Evolutionary conservation across 2,797 vertebrate species (phyloP).

Genomic region (Delichon dasypus): DNA sequence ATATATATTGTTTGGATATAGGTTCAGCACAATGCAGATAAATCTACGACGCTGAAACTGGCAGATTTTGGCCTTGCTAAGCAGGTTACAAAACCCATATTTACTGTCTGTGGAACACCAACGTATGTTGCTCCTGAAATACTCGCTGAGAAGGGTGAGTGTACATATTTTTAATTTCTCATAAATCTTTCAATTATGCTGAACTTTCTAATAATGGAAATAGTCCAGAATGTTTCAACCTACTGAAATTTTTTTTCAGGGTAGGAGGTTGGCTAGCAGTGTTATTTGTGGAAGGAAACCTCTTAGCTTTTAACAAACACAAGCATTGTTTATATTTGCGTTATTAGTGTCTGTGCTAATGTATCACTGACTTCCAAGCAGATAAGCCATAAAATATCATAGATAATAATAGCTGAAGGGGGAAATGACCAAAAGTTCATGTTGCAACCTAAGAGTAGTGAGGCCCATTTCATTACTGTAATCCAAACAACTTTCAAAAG

Average conservation of each 20-base stretch:
- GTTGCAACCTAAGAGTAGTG: neutral
- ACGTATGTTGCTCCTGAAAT: constrained; percentile 98
- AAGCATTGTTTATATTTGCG: neutral
- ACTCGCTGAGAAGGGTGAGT: constrained; percentile 91
- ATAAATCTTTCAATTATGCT: neutral
- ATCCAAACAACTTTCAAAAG: neutral
- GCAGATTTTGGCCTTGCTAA: constrained; percentile 97
- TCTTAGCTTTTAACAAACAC: neutral
- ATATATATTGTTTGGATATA: constrained; percentile 45
- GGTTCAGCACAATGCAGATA: constrained; percentile 86
- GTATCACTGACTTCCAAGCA: neutral
- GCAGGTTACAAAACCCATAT: constrained; percentile 92
- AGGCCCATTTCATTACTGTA: neutral
- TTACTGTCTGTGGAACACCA: constrained; percentile 96
- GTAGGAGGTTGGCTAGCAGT: neutral
- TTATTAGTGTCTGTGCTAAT: neutral
- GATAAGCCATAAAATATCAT: neutral
- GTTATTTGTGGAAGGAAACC: neutral
- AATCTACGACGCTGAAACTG: constrained; percentile 87
- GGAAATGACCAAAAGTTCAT: neutral
- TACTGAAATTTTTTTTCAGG: neutral
- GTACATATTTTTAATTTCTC: neutral
- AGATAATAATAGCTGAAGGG: neutral
- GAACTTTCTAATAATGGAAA: neutral
- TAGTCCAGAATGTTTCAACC: neutral